These are phyloP conservation scores for Spilogale gracilis DNA, from an alignment of 2,113 vertebrate species.

Conservation along the genomic window DNA sequence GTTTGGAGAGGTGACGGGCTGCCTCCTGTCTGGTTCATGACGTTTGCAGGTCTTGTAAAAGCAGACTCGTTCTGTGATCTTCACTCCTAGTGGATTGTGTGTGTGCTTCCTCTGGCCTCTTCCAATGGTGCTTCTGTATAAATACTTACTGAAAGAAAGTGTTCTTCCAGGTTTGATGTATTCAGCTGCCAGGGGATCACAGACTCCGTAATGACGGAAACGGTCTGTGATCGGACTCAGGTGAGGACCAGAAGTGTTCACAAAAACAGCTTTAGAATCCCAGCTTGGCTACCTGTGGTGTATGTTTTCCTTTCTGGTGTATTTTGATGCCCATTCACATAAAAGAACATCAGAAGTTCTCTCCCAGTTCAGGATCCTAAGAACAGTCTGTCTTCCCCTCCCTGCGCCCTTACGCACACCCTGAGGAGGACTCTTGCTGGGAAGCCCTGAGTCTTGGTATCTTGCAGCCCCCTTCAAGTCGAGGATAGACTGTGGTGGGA, in stretches of 20 bases:
- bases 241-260: background rate
- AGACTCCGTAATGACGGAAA: background rate
- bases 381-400: accelerated
- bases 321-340: background rate
- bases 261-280: background rate
- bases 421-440: background rate
- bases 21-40: background rate
- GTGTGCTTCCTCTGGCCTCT: too few species aligned
- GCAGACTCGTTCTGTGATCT: accelerated
- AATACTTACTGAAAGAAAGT: too few species aligned
- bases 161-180: background rate
- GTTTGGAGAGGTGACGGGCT: accelerated
- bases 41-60: accelerated
- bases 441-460: background rate
- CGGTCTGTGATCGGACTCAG: background rate
- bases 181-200: background rate
- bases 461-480: too few species aligned
- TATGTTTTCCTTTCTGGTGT: background rate
- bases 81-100: background rate
- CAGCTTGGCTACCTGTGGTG: background rate
- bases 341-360: background rate
- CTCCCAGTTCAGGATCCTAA: too few species aligned
- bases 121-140: too few species aligned
- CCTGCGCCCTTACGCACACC: accelerated
- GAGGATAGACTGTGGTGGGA: accelerated